Percentiles rank a stretch among this genome's conserved stretches.
Evolutionary conservation across 2,888 invertebrate species (phyloP).

Genomic region (Cerceris rybyensis): DNA sequence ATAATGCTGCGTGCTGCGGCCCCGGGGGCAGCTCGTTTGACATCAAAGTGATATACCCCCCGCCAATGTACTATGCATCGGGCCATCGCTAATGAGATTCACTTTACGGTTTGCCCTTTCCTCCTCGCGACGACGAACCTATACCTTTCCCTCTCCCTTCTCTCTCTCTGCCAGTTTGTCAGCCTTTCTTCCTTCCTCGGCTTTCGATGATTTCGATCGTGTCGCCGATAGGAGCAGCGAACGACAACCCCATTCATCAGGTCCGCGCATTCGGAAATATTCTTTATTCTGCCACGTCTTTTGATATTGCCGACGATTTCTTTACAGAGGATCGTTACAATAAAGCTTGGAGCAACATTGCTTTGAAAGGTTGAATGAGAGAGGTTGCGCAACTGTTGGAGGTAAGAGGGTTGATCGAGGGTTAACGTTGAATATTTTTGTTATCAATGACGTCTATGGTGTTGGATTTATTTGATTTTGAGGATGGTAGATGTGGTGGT

Average conservation of each 20-base stretch:
- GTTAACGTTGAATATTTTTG: too few species aligned
- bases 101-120: slow-evolving; percentile 78
- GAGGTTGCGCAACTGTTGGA: too few species aligned
- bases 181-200: slow-evolving; percentile 36
- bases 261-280: slow-evolving; percentile 36
- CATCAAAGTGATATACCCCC: slow-evolving; percentile 71
- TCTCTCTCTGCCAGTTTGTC: neutral
- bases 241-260: slow-evolving; percentile 13
- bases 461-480: too few species aligned
- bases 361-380: too few species aligned
- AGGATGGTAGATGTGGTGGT: too few species aligned
- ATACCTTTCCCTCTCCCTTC: slow-evolving; percentile 10
- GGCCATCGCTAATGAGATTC: slow-evolving; percentile 80
- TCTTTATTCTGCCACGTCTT: slow-evolving; percentile 11
- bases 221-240: slow-evolving; percentile 54
- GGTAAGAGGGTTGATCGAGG: too few species aligned
- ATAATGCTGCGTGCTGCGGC: slow-evolving; percentile 70
- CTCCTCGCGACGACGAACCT: slow-evolving; percentile 33
- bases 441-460: too few species aligned
- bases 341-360: slow-evolving; percentile 4
- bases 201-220: slow-evolving; percentile 71
- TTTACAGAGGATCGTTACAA: slow-evolving; percentile 26
- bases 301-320: slow-evolving; percentile 18
- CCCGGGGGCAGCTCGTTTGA: slow-evolving; percentile 68
- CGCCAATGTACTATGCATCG: slow-evolving; percentile 66